Evolutionary conservation across 2,888 invertebrate genomes (phyloP).

Genomic region (Clusia tigrina): DNA sequence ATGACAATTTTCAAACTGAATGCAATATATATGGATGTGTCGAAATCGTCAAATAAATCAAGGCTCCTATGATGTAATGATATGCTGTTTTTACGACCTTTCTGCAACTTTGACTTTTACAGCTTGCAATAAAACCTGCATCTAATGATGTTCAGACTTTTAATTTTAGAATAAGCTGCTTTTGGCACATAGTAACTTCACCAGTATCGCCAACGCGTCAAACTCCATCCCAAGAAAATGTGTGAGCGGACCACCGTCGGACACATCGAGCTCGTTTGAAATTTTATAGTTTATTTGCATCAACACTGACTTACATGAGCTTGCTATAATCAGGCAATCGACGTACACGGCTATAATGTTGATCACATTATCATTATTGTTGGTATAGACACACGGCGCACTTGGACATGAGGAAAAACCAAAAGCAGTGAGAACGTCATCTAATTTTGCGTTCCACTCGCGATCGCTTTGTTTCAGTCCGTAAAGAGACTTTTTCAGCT

Average conservation of each 20-base stretch:
- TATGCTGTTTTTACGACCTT: conserved; percentile 25
- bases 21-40: conserved; percentile 36
- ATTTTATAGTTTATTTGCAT: conserved; percentile 30
- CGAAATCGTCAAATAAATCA: conserved; percentile 34
- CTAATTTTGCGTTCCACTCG: conserved; percentile 37
- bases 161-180: conserved; percentile 32
- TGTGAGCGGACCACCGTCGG: conserved; percentile 26
- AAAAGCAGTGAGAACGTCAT: conserved; percentile 28
- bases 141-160: conserved; percentile 36
- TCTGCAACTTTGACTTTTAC: conserved; percentile 21
- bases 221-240: conserved; percentile 33
- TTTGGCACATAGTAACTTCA: conserved; percentile 31
- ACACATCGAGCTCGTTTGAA: conserved; percentile 26
- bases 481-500: conserved; percentile 40
- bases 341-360: conserved; percentile 29
- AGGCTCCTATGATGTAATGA: conserved; percentile 33
- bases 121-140: conserved; percentile 31
- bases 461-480: conserved; percentile 39
- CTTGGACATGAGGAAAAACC: conserved; percentile 32
- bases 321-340: too few relatives aligned
- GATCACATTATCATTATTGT: conserved; percentile 19
- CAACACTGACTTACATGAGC: too few relatives aligned
- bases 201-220: conserved; percentile 31
- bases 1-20: conserved; percentile 37
- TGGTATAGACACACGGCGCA: conserved; percentile 36